A percentile compares a stretch with the other conserved stretches of the same genome.
Conservation (phyloP, 2,888 invertebrate genomes). For the Synanthedon vespiformis region DNA sequence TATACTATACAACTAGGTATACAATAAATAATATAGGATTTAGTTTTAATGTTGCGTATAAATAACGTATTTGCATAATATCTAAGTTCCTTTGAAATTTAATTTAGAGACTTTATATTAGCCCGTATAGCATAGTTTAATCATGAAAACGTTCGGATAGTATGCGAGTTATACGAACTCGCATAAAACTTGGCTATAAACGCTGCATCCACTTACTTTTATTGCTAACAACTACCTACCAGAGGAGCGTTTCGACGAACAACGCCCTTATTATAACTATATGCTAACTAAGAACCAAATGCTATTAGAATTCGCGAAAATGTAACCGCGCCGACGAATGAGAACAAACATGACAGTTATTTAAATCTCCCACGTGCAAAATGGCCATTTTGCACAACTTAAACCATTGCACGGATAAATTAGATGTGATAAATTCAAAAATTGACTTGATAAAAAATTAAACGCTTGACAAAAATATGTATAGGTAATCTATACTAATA, state of each 20-base stretch:
- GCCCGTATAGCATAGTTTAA: constrained; percentile 36
- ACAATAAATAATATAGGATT: background rate
- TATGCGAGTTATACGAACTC: constrained; percentile 40
- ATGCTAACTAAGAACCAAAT: constrained; percentile 10
- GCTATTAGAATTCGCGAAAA: constrained; percentile 13
- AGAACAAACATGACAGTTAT: background rate
- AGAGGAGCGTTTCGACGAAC: constrained; percentile 26
- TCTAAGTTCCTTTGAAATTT: constrained; percentile 32
- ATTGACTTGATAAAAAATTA: too few relatives aligned
- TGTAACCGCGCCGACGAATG: background rate
- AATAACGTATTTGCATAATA: constrained; percentile 27
- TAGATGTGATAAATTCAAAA: too few relatives aligned
- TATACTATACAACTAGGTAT: too few relatives aligned
- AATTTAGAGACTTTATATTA: constrained; percentile 39
- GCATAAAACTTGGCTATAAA: constrained; percentile 46
- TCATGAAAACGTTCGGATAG: constrained; percentile 30
- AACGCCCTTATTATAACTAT: constrained; percentile 31
- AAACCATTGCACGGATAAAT: too few relatives aligned
- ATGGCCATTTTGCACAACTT: too few relatives aligned
- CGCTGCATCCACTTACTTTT: constrained; percentile 53
- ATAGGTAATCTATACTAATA: too few relatives aligned
- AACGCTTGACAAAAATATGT: too few relatives aligned
- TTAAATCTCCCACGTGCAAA: too few relatives aligned
- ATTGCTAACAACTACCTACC: constrained; percentile 27
- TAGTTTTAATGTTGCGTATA: constrained; percentile 9